A percentile compares a stretch with the other conserved stretches of the same genome.
Evolutionary conservation across 2,888 invertebrate species (phyloP).

Genomic region (Cinara cedri): DNA sequence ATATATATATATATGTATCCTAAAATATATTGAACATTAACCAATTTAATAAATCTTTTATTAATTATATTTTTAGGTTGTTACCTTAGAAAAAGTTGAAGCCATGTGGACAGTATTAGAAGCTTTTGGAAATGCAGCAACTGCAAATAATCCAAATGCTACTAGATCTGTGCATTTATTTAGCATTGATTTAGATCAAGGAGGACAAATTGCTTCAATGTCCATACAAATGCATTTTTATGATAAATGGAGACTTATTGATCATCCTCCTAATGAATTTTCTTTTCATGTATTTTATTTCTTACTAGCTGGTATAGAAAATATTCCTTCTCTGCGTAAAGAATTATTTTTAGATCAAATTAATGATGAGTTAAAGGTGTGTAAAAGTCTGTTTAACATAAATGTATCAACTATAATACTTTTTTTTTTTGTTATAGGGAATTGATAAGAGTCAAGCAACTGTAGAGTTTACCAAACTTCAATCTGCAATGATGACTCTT

Average conservation of each 20-base stretch:
- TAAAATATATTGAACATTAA: not conserved
- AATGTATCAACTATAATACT: not conserved
- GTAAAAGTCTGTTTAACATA: not conserved
- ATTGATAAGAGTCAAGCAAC: conserved; percentile 82
- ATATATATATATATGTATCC: conserved; percentile 1
- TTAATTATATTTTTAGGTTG: conserved; percentile 61
- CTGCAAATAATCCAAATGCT: conserved; percentile 84
- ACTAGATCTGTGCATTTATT: conserved; percentile 91
- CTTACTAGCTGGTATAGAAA: conserved; percentile 82
- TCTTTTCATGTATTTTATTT: conserved; percentile 70
- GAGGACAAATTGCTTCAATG: conserved; percentile 86
- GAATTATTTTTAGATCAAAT: conserved; percentile 82
- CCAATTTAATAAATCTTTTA: conserved; percentile 17
- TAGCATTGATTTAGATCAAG: conserved; percentile 92
- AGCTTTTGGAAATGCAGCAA: conserved; percentile 87
- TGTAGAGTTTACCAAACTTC: conserved; percentile 80
- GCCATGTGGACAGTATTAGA: conserved; percentile 85
- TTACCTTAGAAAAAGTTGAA: conserved; percentile 82
- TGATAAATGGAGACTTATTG: conserved; percentile 76
- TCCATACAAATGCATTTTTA: conserved; percentile 75
- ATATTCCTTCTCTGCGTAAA: conserved; percentile 72
- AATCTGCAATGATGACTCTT: conserved; percentile 77
- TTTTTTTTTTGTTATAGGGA: conserved; percentile 63
- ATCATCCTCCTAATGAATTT: conserved; percentile 72
- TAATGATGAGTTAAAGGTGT: conserved; percentile 45